Base-by-base conservation (phyloP, 2,888 invertebrate species). In the Drosophila koepferae region DNA sequence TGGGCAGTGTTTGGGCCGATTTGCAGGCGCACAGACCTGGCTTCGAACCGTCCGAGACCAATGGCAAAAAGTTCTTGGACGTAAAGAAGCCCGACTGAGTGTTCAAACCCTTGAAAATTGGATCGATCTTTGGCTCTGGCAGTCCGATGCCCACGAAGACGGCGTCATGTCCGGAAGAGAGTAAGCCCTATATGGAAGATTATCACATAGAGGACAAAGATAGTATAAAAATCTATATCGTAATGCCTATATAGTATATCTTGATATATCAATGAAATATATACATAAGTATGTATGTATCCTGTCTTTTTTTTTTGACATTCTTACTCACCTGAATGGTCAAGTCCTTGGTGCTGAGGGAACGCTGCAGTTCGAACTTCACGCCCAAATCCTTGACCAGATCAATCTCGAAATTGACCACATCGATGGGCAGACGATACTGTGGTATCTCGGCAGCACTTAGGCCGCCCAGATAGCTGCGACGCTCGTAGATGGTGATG, bases 401-500 rank as follows among this genome's bases (percentile, higher is more conserved):
- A 58, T 97, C 95, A 16, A 99, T 95, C 94, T 99, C 99, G 93
- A 97, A 99, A 87, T 97, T 96, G 0, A 99, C 98, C 2, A 97
- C 98, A 74, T 97, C 96, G 88, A 95, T 97, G 0, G 99, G 99
- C 34, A 99, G 94, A 48, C 99, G 97, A 92, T 98, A 99, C 92
- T 99, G 99, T 0, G 99, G 99, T 81, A 99, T 99, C 94, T 99
- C 99, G 0, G 98, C 95, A 0, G 98, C 96, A 91, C 99, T 99
- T 16, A 99, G 94, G 4, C 99, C 99, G 12, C 99, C 99, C 55
- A 98, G 93, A 91, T 96, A 98, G 2, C 95, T 93, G 83, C 97
- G 94, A 91, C 97, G 98, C 92, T 99, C 99, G 92, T 97, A 99
- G 74, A 99, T 96, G 0, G 97, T 98, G 28, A 99, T 94, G 90